Evolutionary conservation across 2,113 vertebrate genomes (phyloP), one percentile per base, ranked within the genome.

Genomic region (Aldabrachelys gigantea): DNA sequence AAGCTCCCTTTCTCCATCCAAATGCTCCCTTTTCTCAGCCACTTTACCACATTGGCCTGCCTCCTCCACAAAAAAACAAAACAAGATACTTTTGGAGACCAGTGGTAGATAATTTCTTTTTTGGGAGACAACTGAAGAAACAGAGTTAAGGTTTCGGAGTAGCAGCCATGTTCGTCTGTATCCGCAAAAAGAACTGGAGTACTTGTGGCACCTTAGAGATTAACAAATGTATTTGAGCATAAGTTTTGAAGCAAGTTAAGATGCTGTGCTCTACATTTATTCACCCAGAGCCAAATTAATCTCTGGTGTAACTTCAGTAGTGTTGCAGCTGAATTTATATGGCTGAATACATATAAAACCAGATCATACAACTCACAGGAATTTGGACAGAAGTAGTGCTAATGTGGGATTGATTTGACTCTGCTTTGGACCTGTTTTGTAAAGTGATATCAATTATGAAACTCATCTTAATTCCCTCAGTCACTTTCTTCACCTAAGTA

Each of bases 231-330:
- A 49, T 49, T 49, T 49, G 47, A 49, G 47, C 47, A 49, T 49
- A 49, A 47, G 47, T 49, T 49, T 49, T 49, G 47, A 49, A 49
- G 47, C 10, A 6, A 56, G 85, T 38, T 7, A 89, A 44, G n/a
- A 69, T 38, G 10, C 35, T 38, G 17, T 69, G 35, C n/a, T 72
- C 35, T 72, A 38, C 21, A 19, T 21, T 21, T 38, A 72, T 72
- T 72, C 17, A 38, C n/a, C 65, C 19, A 2, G 4, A 38, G 65
- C 8, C n/a, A 38, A 72, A 11, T 14, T 14, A 80, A 57, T 10
- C 29, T 0, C 5, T 3, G 2, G 3, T 21, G 25, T 41, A 76
- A 57, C 0, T 49, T 7, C 19, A 7, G 1, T 6, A 75, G 24
- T 17, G 84, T 54, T 80, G 8, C 6, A 35, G 14, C 4, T 9